Evolutionary conservation across 2,797 vertebrate genomes (phyloP), one percentile per base, ranked within the genome.

Genomic region (Pempheris klunzingeri): DNA sequence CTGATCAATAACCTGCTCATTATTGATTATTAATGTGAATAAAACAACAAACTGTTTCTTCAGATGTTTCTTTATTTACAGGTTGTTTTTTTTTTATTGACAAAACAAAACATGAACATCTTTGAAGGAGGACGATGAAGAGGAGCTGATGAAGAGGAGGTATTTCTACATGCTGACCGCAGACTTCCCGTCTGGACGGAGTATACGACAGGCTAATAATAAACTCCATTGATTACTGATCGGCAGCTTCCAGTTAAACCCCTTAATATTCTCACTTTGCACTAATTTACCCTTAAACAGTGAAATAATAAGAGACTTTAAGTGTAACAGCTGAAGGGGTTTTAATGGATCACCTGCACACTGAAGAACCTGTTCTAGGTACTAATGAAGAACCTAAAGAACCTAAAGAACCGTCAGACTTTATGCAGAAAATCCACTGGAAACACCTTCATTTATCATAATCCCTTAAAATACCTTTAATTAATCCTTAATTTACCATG

Each of bases 81-180:
- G 30, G 30, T 32, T 32, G 3, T 32, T 32, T 3, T 32, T 32
- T 32, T 32, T 32, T 32, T 32, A 57, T 13, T 36, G n/a, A 62
- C 12, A 36, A 43, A 61, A 60, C 5, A 22, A 32, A 65, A 64
- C 41, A 17, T 14, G 9, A 57, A 58, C 34, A 2, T 44, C 14
- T 30, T 46, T 13, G 14, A 1, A 13, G 13, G 41, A 20, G 20
- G 15, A 17, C 5, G 30, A 28, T 28, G 55, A 57, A 17, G 49
- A 66, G 28, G 11, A 38, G 34, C 20, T 26, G 66, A 38, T 34
- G 53, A 49, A 49, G 5, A 49, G 4, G n/a, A 39, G 7, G 49
- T 28, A 26, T 69, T 62, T 41, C 49, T 68, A n/a, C 24, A 15
- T 12, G 24, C 53, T 30, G n/a, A 64, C 59, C 36, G 14, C 13